phyloP scores from a whole-genome alignment of 2,113 vertebrate genomes.

The Mirounga angustirostris region DNA sequence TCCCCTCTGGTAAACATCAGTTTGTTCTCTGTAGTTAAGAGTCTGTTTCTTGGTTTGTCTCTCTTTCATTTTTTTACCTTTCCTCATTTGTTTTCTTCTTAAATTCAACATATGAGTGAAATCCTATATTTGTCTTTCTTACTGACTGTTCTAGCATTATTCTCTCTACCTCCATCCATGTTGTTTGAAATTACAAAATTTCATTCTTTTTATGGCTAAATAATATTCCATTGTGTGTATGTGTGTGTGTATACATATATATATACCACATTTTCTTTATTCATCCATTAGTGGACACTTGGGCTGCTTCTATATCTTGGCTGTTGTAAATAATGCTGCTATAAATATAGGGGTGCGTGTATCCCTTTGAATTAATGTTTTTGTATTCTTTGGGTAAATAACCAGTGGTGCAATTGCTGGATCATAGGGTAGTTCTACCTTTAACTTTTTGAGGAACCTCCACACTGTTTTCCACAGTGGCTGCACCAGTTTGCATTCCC shows the following conservation, averaged over 20 bases:
- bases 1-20: background rate
- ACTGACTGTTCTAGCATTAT: background rate
- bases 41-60: background rate
- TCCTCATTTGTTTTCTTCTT: background rate
- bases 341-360: background rate
- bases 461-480: background rate
- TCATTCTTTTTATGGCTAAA: background rate
- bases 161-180: background rate
- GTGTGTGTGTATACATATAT: background rate
- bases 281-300: background rate
- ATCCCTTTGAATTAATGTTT: background rate
- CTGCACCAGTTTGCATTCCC: background rate
- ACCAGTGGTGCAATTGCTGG: background rate
- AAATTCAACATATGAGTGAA: background rate
- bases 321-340: background rate
- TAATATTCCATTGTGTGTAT: background rate
- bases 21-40: background rate
- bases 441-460: background rate
- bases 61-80: background rate
- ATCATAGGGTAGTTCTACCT: background rate
- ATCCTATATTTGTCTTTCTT: background rate
- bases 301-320: background rate
- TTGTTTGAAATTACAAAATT: background rate
- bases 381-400: background rate
- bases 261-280: background rate